phyloP scores from a whole-genome alignment of 2,888 invertebrate species.

The Cacoxenus indagator region DNA sequence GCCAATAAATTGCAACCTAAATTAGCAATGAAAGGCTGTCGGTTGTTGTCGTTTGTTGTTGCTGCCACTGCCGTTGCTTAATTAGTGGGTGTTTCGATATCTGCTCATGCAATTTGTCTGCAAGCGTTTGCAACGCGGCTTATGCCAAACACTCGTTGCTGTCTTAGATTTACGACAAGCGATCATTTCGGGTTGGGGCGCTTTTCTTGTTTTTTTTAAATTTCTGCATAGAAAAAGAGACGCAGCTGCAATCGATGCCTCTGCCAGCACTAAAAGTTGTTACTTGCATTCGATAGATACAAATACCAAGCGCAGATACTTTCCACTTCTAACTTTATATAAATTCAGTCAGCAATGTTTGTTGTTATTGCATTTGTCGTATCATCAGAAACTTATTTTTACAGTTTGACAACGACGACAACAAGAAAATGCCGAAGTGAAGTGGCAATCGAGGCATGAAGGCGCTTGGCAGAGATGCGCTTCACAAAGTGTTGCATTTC shows the following conservation, averaged over 20 bases:
- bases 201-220: not conserved
- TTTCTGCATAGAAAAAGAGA: not conserved
- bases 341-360: not conserved
- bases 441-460: not conserved
- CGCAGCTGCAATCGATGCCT: not conserved
- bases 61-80: not conserved
- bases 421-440: not conserved
- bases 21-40: conserved; percentile 13
- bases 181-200: not conserved
- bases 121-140: not conserved
- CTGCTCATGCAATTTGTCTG: not conserved
- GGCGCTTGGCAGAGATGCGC: conserved; percentile 4
- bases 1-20: conserved; percentile 15
- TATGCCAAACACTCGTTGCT: not conserved
- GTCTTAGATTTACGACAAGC: not conserved
- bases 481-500: not conserved
- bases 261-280: not conserved
- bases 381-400: not conserved
- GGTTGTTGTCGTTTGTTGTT: not conserved
- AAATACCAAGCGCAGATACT: not conserved
- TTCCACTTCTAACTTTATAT: conserved; percentile 12
- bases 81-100: conserved; percentile 16
- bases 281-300: not conserved
- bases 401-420: not conserved
- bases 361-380: not conserved